Base-by-base conservation (phyloP, 2,797 vertebrate species). In the Aeoliscus strigatus region DNA sequence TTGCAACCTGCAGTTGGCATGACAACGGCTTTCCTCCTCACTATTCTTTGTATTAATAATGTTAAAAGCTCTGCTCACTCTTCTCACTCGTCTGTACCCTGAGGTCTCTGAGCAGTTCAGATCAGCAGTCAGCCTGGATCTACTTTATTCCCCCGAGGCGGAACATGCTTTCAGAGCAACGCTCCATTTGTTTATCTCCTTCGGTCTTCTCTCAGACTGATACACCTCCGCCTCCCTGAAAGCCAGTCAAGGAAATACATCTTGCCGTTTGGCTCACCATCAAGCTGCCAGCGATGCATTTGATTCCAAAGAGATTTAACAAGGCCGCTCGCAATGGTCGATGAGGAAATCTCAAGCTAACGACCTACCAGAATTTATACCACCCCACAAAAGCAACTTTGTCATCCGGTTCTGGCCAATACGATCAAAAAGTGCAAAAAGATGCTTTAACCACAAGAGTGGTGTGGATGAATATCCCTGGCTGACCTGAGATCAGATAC, bases 391-490 rank as follows among this genome's bases (percentile, higher is more conserved):
- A 35, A 51, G 52, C 27, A 72, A 51, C 71, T 75, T 55, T 56
- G 51, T 69, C 60, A 45, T 70, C 37, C 16, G 52, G 44, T 52
- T 34, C 25, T 57, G 56, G 43, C 15, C 14, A 47, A 43, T 14
- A 35, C 9, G 37, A 45, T 60, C 57, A 23, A 35, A 21, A 62
- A 58, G 58, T 54, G 54, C 66, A 61, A 72, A 62, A 40, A 37
- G 30, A 60, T 12, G 44, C 41, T 60, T 63, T 67, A 77, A 66
- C 50, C 52, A 45, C 18, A 13, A 30, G 47, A 26, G 60, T 74
- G 66, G 67, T 80, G 66, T 67, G 61, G 75, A 85, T 73, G 70
- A 44, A 37, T 40, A 52, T n/a, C n/a, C n/a, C n/a, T n/a, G 48
- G 43, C 25, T 70, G 69, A 60, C 51, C 29, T 46, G 64, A 44